These are phyloP conservation scores for Sebastes itinus DNA, from an alignment of 2,797 vertebrate species.

Conservation along the genomic window DNA sequence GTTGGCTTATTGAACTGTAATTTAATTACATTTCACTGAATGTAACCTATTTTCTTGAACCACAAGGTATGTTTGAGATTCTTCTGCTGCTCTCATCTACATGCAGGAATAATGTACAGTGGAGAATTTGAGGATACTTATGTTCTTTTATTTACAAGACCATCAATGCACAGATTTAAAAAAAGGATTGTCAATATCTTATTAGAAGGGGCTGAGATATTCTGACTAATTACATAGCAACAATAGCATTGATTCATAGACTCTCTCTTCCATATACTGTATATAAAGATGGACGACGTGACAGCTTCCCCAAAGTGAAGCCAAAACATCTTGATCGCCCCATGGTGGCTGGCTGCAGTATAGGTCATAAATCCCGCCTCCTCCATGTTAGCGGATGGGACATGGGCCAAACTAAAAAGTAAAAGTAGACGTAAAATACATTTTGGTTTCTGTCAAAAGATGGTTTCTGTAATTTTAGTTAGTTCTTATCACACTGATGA, in stretches of 20 bases:
- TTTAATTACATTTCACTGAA: conserved; percentile 20
- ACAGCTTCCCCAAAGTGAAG: too few relatives aligned
- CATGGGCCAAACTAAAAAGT: too few relatives aligned
- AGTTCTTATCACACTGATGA: too few relatives aligned
- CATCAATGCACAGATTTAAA: background rate
- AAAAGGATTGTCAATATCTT: background rate
- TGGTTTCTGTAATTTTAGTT: too few relatives aligned
- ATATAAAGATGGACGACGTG: too few relatives aligned
- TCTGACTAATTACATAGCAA: background rate
- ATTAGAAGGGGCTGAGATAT: background rate
- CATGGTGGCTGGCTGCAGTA: too few relatives aligned
- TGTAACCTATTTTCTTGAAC: background rate
- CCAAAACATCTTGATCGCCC: too few relatives aligned
- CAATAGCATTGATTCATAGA: background rate
- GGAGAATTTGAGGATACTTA: background rate
- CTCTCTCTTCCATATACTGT: too few relatives aligned
- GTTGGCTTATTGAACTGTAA: background rate
- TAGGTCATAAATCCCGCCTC: too few relatives aligned
- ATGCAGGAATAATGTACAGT: background rate
- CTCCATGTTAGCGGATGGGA: too few relatives aligned
- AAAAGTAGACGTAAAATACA: too few relatives aligned
- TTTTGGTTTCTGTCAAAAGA: too few relatives aligned
- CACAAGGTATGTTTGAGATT: background rate
- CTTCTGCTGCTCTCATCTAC: background rate
- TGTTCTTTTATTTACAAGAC: background rate